Percentiles rank a stretch among this genome's conserved stretches.
These are phyloP conservation scores for Scatophagus argus DNA, from an alignment of 2,113 vertebrate genomes.

Conservation along the genomic window DNA sequence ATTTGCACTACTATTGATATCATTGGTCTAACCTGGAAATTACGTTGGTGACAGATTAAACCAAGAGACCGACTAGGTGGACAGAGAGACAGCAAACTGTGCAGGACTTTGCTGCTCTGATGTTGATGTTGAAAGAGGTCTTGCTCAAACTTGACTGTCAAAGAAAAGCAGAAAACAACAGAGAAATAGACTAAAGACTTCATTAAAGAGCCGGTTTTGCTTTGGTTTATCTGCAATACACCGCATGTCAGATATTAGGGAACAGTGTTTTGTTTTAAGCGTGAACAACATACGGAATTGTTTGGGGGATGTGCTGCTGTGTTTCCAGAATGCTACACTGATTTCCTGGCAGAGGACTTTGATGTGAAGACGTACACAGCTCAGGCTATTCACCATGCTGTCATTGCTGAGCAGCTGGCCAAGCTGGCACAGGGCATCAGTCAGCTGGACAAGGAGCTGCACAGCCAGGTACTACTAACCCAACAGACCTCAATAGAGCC, in stretches of 20 bases:
- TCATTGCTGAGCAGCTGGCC: conserved; percentile 95
- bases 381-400: conserved; percentile 94
- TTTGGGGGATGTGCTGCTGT: conserved; percentile 1
- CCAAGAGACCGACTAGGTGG: background rate
- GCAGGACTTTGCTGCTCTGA: conserved; percentile 13
- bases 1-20: background rate
- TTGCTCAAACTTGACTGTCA: background rate
- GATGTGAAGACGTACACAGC: conserved; percentile 97
- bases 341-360: conserved; percentile 92
- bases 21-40: no score
- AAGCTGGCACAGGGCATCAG: conserved; percentile 96
- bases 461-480: conserved; percentile 90
- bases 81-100: background rate
- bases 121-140: background rate
- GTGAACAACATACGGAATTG: background rate
- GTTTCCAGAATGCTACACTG: conserved; percentile 90
- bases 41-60: background rate
- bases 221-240: background rate
- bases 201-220: background rate
- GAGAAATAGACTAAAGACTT: conserved; percentile 3
- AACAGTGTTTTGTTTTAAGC: background rate
- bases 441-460: conserved; percentile 96
- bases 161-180: background rate
- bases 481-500: background rate
- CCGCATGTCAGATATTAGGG: background rate